Conservation (phyloP, 2,888 invertebrate species). For the Hypselothyrea guttata region DNA sequence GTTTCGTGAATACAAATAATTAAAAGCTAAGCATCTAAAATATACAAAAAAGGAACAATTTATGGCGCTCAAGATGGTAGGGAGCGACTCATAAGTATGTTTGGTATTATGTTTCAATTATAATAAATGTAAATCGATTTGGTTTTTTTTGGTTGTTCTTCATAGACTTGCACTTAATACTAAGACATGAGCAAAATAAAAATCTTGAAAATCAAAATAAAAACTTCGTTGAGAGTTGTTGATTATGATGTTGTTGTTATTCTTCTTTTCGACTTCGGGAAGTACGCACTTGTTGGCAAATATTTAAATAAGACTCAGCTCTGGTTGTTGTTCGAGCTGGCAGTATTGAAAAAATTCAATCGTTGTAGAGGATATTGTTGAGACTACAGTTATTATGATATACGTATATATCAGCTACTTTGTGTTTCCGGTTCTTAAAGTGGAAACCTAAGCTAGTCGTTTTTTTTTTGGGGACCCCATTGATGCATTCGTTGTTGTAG, state of each 20-base stretch:
- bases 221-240: constrained; percentile 48
- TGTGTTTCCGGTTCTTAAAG: constrained; percentile 39
- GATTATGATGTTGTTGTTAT: constrained; percentile 27
- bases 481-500: constrained; percentile 65
- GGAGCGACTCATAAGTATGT: constrained; percentile 54
- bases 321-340: constrained; percentile 21
- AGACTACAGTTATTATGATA: constrained; percentile 34
- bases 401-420: constrained; percentile 40
- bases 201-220: constrained; percentile 45
- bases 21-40: constrained; percentile 58
- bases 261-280: constrained; percentile 49
- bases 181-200: constrained; percentile 53
- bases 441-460: constrained; percentile 45
- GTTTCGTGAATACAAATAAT: constrained; percentile 42
- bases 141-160: constrained; percentile 48
- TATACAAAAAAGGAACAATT: constrained; percentile 81
- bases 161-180: constrained; percentile 72
- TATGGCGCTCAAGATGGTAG: constrained; percentile 51
- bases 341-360: constrained; percentile 76
- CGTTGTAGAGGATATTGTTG: constrained; percentile 64
- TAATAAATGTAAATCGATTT: constrained; percentile 80
- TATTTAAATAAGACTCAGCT: constrained; percentile 33
- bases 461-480: constrained; percentile 53
- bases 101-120: constrained; percentile 57
- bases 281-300: constrained; percentile 62